These are phyloP conservation scores for Chymomyza costata DNA, from an alignment of 1,140 invertebrate genomes.

Conservation along the genomic window DNA sequence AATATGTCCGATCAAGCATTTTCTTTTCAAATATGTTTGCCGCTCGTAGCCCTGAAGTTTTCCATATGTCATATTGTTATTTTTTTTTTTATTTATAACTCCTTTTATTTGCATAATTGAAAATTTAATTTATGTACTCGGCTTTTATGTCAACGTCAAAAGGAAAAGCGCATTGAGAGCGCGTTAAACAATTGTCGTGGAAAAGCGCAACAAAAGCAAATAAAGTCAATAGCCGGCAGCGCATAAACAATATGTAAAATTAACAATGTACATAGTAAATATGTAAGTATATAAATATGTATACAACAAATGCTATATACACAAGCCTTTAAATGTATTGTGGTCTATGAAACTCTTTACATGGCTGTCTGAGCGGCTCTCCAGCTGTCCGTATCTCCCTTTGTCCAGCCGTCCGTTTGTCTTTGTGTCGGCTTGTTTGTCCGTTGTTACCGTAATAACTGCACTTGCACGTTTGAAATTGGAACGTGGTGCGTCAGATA, in stretches of 20 bases:
- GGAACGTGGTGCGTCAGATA: constrained; percentile 56
- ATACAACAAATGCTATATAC: constrained; percentile 59
- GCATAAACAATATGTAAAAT: no score
- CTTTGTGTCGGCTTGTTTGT: constrained; percentile 37
- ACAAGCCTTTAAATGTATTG: constrained; percentile 11
- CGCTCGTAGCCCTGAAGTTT: no score
- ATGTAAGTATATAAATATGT: no score
- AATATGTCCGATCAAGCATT: no score
- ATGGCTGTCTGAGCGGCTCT: not conserved
- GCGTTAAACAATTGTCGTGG: constrained; percentile 24
- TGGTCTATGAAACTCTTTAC: not conserved
- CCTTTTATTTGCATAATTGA: no score
- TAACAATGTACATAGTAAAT: no score
- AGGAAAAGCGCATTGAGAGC: constrained; percentile 34
- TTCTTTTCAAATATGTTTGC: no score
- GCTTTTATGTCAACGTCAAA: no score
- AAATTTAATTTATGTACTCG: no score
- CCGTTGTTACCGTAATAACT: constrained; percentile 35
- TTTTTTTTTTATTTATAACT: no score
- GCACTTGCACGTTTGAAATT: constrained; percentile 64
- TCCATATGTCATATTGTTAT: no score
- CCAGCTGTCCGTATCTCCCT: constrained; percentile 25
- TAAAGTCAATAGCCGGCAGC: constrained; percentile 37
- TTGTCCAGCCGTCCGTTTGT: constrained; percentile 9
- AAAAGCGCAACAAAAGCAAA: constrained; percentile 45